A percentile compares a stretch with the other conserved stretches of the same genome.
Conservation (phyloP, 2,797 vertebrate genomes). For the Delichon dasypus region DNA sequence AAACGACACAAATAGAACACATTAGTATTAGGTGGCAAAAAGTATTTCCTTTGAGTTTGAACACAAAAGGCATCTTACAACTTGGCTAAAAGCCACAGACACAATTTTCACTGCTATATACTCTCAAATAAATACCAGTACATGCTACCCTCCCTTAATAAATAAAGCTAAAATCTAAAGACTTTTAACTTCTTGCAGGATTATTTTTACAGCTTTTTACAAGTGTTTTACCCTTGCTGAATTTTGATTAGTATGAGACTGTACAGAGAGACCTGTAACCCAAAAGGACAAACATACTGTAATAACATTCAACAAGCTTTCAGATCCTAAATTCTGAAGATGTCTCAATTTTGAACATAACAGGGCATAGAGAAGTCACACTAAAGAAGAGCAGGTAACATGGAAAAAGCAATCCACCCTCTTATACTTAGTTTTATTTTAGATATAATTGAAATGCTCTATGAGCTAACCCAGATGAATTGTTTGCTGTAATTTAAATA, state of each 20-base stretch:
- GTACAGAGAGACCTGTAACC: neutral
- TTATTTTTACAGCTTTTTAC: neutral
- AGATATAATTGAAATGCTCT: neutral
- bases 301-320: slow-evolving; percentile 21
- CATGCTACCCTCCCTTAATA: accelerated
- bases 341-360: neutral
- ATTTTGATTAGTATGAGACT: neutral
- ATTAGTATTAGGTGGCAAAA: neutral
- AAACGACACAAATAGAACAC: neutral
- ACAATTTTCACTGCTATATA: neutral
- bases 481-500: neutral
- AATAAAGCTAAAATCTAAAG: neutral
- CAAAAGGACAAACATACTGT: neutral
- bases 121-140: neutral
- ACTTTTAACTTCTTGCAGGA: neutral
- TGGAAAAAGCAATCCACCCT: neutral
- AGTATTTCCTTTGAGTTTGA: slow-evolving; percentile 15
- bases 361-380: neutral
- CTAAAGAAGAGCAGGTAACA: neutral
- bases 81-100: neutral
- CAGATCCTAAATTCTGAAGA: slow-evolving; percentile 2
- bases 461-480: neutral
- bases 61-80: slow-evolving; percentile 4
- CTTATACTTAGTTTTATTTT: neutral
- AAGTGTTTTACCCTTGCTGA: neutral